These are phyloP conservation scores for Brachystomella parvula DNA, from an alignment of 1,140 invertebrate species.

Conservation along the genomic window DNA sequence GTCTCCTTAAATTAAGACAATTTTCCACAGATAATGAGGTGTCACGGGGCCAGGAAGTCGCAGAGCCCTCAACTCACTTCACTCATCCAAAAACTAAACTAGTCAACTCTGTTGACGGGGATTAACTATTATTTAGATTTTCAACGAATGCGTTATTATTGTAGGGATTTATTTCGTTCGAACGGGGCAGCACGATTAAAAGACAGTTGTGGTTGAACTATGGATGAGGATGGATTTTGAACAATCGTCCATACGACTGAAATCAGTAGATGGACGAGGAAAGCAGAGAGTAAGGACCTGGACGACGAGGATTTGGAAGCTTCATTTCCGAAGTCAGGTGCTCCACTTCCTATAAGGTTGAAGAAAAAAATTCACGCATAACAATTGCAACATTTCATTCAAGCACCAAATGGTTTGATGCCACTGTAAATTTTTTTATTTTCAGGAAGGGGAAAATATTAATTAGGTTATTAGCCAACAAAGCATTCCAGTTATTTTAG, in stretches of 20 bases:
- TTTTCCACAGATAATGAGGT: background rate
- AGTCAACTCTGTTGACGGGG: constrained; percentile 6
- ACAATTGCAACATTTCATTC: too few relatives aligned
- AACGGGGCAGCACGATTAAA: background rate
- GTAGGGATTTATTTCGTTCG: background rate
- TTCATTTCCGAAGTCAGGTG: background rate
- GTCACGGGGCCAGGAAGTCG: background rate
- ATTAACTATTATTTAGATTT: background rate
- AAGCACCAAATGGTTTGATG: too few relatives aligned
- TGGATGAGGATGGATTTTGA: background rate
- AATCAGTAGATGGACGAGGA: background rate
- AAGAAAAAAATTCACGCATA: too few relatives aligned
- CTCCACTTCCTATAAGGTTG: background rate
- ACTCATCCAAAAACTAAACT: background rate
- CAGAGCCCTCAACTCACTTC: background rate
- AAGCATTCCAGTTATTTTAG: too few relatives aligned
- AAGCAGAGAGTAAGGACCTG: background rate
- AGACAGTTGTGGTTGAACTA: background rate
- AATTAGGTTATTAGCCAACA: too few relatives aligned
- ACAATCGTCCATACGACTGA: background rate
- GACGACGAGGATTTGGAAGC: constrained; percentile 8
- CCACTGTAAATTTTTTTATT: too few relatives aligned
- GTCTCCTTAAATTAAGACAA: background rate
- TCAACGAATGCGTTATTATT: background rate
- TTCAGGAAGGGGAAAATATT: too few relatives aligned